Conservation (phyloP, 2,888 invertebrate species). For the Nowickia ferox region DNA sequence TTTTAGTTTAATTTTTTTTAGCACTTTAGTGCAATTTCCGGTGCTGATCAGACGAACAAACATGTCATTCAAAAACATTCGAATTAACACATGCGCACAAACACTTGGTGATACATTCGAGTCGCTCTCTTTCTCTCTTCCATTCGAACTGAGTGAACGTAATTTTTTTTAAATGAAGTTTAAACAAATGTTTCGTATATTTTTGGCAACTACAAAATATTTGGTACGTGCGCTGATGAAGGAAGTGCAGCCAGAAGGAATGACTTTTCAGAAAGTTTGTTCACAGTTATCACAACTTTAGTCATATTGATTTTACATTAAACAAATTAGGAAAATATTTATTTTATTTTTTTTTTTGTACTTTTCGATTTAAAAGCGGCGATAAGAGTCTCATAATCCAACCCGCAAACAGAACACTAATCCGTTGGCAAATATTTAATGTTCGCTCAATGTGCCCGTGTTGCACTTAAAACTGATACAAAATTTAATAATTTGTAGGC, state of each 20-base stretch:
- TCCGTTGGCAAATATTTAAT: conserved; percentile 48
- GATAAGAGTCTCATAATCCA: conserved; percentile 28
- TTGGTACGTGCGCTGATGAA: neutral
- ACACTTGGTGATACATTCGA: neutral
- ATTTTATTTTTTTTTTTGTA: neutral
- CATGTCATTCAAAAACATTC: conserved; percentile 53
- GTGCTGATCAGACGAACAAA: conserved; percentile 55
- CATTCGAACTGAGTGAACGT: conserved; percentile 1
- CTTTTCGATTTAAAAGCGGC: conserved; percentile 17
- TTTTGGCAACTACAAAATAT: conserved; percentile 30
- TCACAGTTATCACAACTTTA: conserved; percentile 5
- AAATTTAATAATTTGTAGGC: conserved; percentile 24
- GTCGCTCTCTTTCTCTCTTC: neutral
- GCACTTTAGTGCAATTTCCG: conserved; percentile 69
- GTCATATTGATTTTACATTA: conserved; percentile 11
- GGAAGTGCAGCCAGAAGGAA: neutral
- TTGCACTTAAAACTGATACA: conserved; percentile 1
- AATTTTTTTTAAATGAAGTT: conserved; percentile 22
- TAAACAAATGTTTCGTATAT: conserved; percentile 31
- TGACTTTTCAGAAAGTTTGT: neutral
- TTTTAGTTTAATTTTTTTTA: conserved; percentile 8
- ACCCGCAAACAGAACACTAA: conserved; percentile 37
- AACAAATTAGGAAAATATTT: neutral
- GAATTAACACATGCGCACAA: conserved; percentile 47
- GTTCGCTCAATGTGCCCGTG: conserved; percentile 14